A percentile compares a stretch with the other conserved stretches of the same genome.
Evolutionary conservation across 2,888 invertebrate species (phyloP).

Genomic region (Nezara viridula): DNA sequence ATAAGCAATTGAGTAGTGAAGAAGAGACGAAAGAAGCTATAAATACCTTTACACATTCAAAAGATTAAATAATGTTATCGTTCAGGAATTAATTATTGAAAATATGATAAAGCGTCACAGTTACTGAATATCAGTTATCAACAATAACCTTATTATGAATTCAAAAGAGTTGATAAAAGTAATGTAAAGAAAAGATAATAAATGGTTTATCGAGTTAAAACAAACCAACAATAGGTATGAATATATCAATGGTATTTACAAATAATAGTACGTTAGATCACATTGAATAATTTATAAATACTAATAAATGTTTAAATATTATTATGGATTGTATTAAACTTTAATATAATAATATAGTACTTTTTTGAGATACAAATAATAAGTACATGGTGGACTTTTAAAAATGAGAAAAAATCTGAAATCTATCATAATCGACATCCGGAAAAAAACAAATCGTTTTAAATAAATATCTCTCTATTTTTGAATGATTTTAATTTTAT

Average conservation of each 20-base stretch:
- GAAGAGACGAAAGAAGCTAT: no score
- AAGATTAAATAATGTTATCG: background rate
- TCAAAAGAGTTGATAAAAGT: background rate
- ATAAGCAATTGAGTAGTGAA: no score
- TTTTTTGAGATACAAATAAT: no score
- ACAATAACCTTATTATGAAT: background rate
- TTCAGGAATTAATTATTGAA: background rate
- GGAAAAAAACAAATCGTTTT: no score
- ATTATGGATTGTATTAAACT: no score
- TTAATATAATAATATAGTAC: no score
- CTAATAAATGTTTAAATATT: no score
- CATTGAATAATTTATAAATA: background rate
- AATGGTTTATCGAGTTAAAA: background rate
- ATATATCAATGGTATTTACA: background rate
- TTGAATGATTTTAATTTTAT: no score
- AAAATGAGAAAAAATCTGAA: no score
- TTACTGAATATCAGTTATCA: background rate
- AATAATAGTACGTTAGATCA: background rate
- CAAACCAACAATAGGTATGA: background rate
- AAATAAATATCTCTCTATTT: no score
- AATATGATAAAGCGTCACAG: background rate
- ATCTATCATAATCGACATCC: no score
- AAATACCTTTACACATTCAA: background rate
- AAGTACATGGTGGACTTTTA: no score
- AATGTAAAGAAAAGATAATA: background rate